phyloP scores from a whole-genome alignment of 2,113 vertebrate genomes.

The Semicossyphus pulcher region DNA sequence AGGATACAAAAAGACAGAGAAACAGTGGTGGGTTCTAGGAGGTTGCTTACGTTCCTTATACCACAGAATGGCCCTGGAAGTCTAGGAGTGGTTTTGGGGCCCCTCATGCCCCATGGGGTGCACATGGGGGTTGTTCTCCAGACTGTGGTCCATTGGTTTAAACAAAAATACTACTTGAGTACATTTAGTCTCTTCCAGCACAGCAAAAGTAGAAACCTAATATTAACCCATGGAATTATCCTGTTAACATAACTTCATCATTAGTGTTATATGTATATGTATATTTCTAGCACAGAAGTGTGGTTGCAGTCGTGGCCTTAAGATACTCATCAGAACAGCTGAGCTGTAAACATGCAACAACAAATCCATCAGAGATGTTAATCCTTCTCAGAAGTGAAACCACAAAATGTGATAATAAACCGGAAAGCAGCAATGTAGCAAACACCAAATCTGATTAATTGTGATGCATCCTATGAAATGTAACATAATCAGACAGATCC shows the following conservation, averaged over 20 bases:
- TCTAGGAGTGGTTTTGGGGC: conserved; percentile 28
- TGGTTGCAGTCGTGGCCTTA: not conserved
- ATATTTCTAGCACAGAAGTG: not conserved
- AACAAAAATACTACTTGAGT: not conserved
- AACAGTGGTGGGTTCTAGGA: not conserved
- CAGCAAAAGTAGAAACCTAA: no score
- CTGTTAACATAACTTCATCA: no score
- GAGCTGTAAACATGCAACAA: not conserved
- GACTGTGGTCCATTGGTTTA: not conserved
- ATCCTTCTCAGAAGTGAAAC: conserved; percentile 2
- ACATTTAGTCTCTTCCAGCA: no score
- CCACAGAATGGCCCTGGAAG: conserved; percentile 14
- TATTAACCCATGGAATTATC: no score
- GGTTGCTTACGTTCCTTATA: not conserved
- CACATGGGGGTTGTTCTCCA: not conserved
- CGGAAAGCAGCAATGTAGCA: not conserved
- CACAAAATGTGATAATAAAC: not conserved
- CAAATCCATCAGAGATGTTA: not conserved
- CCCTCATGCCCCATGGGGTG: not conserved
- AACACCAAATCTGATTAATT: not conserved
- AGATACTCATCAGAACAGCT: not conserved
- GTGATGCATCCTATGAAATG: not conserved
- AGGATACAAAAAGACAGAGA: not conserved
- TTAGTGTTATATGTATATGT: no score
- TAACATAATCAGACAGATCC: not conserved